These are phyloP conservation scores for Crioceris asparagi DNA, from an alignment of 2,888 invertebrate genomes.

Conservation along the genomic window DNA sequence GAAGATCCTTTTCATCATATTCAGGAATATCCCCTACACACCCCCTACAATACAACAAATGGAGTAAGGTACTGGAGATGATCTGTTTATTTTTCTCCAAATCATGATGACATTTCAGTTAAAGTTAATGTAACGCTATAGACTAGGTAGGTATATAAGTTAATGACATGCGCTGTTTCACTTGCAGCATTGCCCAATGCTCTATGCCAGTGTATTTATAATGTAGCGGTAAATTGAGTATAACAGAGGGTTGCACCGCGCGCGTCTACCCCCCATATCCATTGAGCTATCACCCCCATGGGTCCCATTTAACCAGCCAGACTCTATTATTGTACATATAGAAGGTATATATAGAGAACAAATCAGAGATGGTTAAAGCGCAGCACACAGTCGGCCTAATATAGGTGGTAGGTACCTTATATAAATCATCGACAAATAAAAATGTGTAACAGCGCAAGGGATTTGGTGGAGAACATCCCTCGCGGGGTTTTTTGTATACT, in stretches of 20 bases:
- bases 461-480: constrained; percentile 16
- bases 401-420: constrained; percentile 38
- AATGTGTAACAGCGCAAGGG: constrained; percentile 29
- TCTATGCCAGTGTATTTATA: constrained; percentile 35
- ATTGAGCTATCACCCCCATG: constrained; percentile 40
- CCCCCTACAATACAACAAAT: too few species aligned
- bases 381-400: constrained; percentile 35
- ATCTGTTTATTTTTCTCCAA: too few species aligned
- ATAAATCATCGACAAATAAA: constrained; percentile 40
- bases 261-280: constrained; percentile 24
- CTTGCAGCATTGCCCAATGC: constrained; percentile 34
- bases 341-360: constrained; percentile 42
- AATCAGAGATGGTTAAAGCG: constrained; percentile 40
- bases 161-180: constrained; percentile 26
- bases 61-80: too few species aligned
- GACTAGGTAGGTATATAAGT: constrained; percentile 16
- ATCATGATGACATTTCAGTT: too few species aligned
- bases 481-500: constrained; percentile 15
- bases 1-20: too few species aligned
- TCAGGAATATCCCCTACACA: too few species aligned
- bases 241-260: constrained; percentile 17
- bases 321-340: constrained; percentile 43
- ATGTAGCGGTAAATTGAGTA: constrained; percentile 41
- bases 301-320: constrained; percentile 39
- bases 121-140: too few species aligned